Evolutionary conservation across 2,113 vertebrate species (phyloP).

Genomic region (Paradisaea rubra): DNA sequence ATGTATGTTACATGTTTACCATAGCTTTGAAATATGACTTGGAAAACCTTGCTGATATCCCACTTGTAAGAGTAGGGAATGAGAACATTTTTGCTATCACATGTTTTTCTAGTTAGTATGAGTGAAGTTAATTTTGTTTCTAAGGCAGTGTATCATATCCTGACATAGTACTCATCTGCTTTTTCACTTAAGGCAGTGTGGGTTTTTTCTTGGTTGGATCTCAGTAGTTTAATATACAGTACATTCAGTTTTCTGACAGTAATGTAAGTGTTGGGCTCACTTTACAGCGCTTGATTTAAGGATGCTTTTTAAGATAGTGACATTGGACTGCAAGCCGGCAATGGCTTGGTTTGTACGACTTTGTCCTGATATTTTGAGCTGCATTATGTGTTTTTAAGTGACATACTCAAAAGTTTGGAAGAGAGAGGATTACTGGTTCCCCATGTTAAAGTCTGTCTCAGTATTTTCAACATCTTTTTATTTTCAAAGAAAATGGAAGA

Average conservation of each 20-base stretch:
- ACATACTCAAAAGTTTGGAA: background rate
- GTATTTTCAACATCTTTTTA: background rate
- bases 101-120: background rate
- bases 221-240: background rate
- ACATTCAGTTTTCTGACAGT: background rate
- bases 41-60: background rate
- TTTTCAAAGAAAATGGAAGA: background rate
- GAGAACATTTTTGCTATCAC: background rate
- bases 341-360: background rate
- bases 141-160: background rate
- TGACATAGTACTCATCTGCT: background rate
- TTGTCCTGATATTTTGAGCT: background rate
- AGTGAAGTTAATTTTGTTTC: background rate
- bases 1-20: background rate
- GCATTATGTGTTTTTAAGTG: background rate
- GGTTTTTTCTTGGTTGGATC: background rate
- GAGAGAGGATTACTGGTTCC: background rate
- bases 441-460: background rate
- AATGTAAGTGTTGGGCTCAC: background rate
- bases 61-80: background rate
- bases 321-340: background rate
- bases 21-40: background rate
- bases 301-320: background rate
- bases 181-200: background rate
- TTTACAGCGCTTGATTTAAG: background rate